Percentiles rank a stretch among this genome's conserved stretches.
Evolutionary conservation across 2,888 invertebrate genomes (phyloP).

Genomic region (Hipparchia semele): DNA sequence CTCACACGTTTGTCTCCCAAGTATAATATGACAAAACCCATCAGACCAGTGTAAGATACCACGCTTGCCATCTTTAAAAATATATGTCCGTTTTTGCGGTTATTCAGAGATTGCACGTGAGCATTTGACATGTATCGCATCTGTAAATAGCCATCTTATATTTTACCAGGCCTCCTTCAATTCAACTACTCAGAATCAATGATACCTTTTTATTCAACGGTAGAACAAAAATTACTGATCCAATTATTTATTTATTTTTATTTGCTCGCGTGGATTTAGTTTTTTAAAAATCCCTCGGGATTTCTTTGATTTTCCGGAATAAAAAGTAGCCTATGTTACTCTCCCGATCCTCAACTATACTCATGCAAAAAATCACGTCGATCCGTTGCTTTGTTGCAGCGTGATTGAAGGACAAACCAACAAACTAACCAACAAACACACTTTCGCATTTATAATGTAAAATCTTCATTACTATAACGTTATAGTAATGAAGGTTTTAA

Average conservation of each 20-base stretch:
- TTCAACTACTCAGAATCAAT: constrained; percentile 11
- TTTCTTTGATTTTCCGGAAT: too few relatives aligned
- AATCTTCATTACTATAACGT: too few relatives aligned
- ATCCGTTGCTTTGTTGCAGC: too few relatives aligned
- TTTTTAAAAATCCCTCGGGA: too few relatives aligned
- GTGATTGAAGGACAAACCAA: too few relatives aligned
- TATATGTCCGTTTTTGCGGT: constrained; percentile 26
- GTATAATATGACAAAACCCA: constrained; percentile 38
- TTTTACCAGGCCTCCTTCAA: constrained; percentile 12
- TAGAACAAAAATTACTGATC: not conserved
- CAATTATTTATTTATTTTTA: not conserved
- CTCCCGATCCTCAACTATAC: too few relatives aligned
- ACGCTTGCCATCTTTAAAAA: constrained; percentile 33
- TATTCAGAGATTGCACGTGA: constrained; percentile 27
- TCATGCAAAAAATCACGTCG: too few relatives aligned
- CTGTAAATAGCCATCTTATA: constrained; percentile 10
- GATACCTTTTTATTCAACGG: not conserved
- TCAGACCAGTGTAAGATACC: constrained; percentile 31
- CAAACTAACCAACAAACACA: too few relatives aligned
- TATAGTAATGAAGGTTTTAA: too few relatives aligned
- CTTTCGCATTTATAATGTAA: too few relatives aligned
- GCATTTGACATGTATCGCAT: constrained; percentile 25
- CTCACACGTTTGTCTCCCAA: constrained; percentile 38
- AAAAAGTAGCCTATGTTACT: too few relatives aligned
- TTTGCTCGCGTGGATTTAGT: too few relatives aligned